phyloP scores from a whole-genome alignment of 2,888 invertebrate genomes.

The Fragum fragum region DNA sequence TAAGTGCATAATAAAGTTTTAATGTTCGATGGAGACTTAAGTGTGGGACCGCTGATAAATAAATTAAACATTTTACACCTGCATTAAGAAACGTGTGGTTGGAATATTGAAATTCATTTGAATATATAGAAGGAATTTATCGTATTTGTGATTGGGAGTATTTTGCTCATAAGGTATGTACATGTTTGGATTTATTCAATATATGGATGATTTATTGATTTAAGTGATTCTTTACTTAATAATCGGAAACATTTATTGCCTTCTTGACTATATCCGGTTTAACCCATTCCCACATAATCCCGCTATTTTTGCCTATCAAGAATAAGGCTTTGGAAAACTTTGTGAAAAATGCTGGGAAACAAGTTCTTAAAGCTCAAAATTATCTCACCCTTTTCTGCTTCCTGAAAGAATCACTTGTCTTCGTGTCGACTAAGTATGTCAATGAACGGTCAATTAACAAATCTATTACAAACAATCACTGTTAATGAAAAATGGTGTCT shows the following conservation, averaged over 20 bases:
- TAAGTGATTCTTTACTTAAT: not conserved
- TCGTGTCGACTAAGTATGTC: no score
- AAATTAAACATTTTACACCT: not conserved
- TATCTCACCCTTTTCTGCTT: no score
- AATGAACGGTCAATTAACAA: no score
- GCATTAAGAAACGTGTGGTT: not conserved
- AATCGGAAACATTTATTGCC: not conserved
- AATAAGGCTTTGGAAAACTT: no score
- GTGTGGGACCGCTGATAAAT: not conserved
- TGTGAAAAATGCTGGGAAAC: no score
- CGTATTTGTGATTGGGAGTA: not conserved
- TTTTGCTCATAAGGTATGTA: not conserved
- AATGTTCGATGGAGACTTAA: not conserved
- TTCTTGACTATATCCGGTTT: no score
- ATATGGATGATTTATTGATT: not conserved
- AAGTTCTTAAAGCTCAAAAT: no score
- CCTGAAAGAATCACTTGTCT: no score
- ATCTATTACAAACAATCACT: no score
- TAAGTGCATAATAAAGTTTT: conserved; percentile 15
- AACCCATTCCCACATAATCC: no score
- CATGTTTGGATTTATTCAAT: not conserved
- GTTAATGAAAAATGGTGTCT: no score
- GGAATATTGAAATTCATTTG: not conserved
- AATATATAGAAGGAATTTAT: not conserved
- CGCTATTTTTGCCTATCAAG: no score